Base-by-base conservation (phyloP, 2,113 vertebrate genomes). In the Podilymbus podiceps region DNA sequence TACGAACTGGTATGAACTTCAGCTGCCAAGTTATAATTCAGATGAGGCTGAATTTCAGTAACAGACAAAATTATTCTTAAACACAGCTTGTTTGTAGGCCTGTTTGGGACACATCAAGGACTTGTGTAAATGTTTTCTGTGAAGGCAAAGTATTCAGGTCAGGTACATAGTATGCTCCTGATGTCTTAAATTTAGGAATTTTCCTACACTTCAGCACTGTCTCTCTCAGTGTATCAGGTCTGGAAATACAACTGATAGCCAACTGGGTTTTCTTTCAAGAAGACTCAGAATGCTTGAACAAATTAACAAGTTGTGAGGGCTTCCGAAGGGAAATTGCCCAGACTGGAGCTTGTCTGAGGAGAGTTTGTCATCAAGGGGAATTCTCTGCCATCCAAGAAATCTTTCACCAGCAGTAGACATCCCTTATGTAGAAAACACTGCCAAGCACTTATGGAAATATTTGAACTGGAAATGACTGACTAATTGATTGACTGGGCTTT, bases 361-460 rank as follows among this genome's bases (percentile, higher is more conserved):
- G 72, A 77, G 72, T 96, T 96, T 94, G 83, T 95, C 85, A 92
- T 95, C 80, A 81, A 75, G 76, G 44, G 73, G 76, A 94, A 62
- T 96, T 95, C 90, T 92, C 73, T 90, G 64, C 82, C 79, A 79
- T 94, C 83, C 92, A 81, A 96, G 93, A 93, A 94, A 87, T 92
- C 79, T 93, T 96, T 93, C 85, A 89, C 33, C 52, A 75, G 85
- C 76, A 63, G 56, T 63, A 92, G 72, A 87, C 52, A 15, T 92
- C 93, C 72, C 68, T 94, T 88, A 77, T 38, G 20, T 28, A 89
- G 68, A 52, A 94, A 89, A 81, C 56, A 63, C 49, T 90, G 88
- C 88, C 90, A 97, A 93, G 82, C 60, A 94, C 72, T 92, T 88
- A 75, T 7, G 64, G 95, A 95, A 95, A 92, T 88, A 94, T 86